Percentiles rank a stretch among this genome's conserved stretches.
phyloP scores from a whole-genome alignment of 2,888 invertebrate species.

The Pecten maximus region DNA sequence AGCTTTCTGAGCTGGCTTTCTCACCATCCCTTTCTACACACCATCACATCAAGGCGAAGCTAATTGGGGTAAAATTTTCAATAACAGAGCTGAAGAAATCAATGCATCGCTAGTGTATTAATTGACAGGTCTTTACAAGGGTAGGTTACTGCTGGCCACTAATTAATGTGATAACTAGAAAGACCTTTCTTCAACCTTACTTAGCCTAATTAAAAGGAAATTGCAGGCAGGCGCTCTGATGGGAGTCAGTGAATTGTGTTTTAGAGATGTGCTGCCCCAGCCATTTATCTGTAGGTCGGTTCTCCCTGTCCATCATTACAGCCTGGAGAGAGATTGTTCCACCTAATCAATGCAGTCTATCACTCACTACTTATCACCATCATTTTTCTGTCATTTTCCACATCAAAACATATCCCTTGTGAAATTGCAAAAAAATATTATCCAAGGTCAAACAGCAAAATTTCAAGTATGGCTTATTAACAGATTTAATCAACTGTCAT shows the following conservation, averaged over 20 bases:
- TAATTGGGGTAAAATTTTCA: conserved; percentile 35
- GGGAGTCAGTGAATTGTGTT: conserved; percentile 6
- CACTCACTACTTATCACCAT: not conserved
- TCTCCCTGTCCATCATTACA: conserved; percentile 5
- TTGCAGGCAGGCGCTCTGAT: conserved; percentile 21
- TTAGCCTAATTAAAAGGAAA: conserved; percentile 42
- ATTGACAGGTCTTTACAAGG: conserved; percentile 33
- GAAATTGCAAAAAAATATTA: not conserved
- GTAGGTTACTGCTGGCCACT: conserved; percentile 35
- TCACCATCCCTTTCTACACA: not conserved
- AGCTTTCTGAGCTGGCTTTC: conserved; percentile 20
- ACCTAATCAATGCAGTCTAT: not conserved
- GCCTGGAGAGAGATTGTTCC: conserved; percentile 11
- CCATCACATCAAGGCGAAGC: conserved; percentile 16
- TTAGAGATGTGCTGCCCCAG: not conserved
- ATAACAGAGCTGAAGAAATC: conserved; percentile 10
- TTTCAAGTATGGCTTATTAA: not conserved
- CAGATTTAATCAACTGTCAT: not conserved
- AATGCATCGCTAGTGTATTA: conserved; percentile 17
- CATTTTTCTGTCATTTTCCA: conserved; percentile 12
- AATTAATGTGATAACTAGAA: conserved; percentile 41
- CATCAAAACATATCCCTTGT: conserved; percentile 26
- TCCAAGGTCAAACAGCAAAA: not conserved
- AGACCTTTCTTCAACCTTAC: conserved; percentile 37
- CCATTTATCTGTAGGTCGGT: not conserved